Evolutionary conservation across 2,797 vertebrate species (phyloP), one percentile per base, ranked within the genome.

Genomic region (Distichodus sexfasciatus): DNA sequence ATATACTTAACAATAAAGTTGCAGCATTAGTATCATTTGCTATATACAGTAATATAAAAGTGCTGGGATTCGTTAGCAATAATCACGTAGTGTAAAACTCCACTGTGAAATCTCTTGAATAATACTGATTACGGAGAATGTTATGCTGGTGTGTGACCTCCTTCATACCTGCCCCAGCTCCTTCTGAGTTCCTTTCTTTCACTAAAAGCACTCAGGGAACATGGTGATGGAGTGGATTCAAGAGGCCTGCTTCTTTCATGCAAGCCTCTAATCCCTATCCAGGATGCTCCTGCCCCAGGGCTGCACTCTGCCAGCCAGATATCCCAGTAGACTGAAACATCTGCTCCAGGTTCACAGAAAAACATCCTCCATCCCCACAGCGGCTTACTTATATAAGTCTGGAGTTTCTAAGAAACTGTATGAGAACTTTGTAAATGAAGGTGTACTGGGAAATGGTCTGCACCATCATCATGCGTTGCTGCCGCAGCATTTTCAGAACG

Each of bases 401-500:
- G 58, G 97, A 98, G 85, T 94, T 97, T 78, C 91, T 94, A 75
- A 99, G 93, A 87, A 97, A 98, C 84, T 98, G 94, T 78, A 98
- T 93, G 78, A 99, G 93, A 59, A 97, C 95, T 83, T 92, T 92
- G 84, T 99, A 98, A 77, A 99, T 90, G 1, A 99, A 99, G 8
- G 89, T 95, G 85, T 99, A 99, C 86, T 99, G 97, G 0, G 94
- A 90, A 67, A 97, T 88, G 0, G 94, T 99, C 90, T 98, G 96
- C 77, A 99, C 97, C 95, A 97, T 92, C 91, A 98, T 87, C 96
- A 98, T 98, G 15, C 97, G 92, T 89, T 99, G 96, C 26, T 91
- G 86, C 14, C 97, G 89, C 70, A 99, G 87, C 87, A 89, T 87
- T 61, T 80, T 85, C 85, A 99, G 89, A 83, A 92, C 90, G 26